phyloP scores from a whole-genome alignment of 1,140 invertebrate species.

The Melanaphis sacchari region DNA sequence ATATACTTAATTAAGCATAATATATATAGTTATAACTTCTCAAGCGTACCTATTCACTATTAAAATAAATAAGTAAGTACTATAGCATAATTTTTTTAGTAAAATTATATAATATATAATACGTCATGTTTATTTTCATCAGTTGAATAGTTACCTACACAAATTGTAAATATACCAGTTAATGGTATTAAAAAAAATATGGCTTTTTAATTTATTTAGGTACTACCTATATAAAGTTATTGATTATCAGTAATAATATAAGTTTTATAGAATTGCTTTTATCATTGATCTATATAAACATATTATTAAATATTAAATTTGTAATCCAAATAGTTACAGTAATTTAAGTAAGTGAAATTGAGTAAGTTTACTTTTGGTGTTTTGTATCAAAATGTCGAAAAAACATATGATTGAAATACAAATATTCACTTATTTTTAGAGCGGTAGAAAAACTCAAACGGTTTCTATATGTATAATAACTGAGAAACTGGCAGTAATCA shows the following conservation, averaged over 20 bases:
- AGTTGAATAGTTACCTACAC: neutral
- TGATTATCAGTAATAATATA: neutral
- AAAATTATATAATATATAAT: neutral
- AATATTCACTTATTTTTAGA: neutral
- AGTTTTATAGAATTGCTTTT: neutral
- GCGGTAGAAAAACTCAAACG: neutral
- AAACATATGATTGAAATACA: neutral
- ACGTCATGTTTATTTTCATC: neutral
- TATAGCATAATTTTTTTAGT: neutral
- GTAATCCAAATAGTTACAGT: neutral
- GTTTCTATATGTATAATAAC: neutral
- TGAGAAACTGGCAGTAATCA: neutral
- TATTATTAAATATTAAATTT: neutral
- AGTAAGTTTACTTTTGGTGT: neutral
- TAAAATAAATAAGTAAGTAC: neutral
- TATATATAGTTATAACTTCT: neutral
- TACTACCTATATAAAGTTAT: no score
- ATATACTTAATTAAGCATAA: neutral
- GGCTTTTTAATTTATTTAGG: neutral
- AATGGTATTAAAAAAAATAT: neutral
- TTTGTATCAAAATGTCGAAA: neutral
- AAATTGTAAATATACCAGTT: neutral
- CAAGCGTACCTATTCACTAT: neutral
- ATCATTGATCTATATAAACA: neutral
- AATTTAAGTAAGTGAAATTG: neutral